Percentiles rank a stretch among this genome's conserved stretches.
phyloP scores from a whole-genome alignment of 2,888 invertebrate genomes.

The Tenthredo scrophulariae region DNA sequence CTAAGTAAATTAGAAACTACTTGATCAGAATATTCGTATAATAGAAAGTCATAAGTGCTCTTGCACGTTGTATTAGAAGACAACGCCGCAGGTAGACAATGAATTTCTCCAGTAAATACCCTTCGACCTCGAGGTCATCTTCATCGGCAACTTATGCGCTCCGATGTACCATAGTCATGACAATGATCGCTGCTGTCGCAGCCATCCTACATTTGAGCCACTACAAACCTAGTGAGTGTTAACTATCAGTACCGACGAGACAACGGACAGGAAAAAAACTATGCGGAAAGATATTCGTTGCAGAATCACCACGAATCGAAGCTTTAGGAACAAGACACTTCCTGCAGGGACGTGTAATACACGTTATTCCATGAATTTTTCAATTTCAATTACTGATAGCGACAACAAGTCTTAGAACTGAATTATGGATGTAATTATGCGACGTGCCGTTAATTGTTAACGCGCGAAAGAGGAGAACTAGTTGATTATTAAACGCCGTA shows the following conservation, averaged over 20 bases:
- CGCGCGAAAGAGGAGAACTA: not conserved
- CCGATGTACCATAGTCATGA: conserved; percentile 68
- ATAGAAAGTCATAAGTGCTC: conserved; percentile 49
- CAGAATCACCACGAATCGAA: not conserved
- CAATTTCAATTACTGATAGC: not conserved
- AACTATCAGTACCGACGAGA: not conserved
- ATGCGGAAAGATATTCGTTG: not conserved
- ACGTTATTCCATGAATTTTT: not conserved
- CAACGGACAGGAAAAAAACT: not conserved
- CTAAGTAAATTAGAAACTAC: conserved; percentile 40
- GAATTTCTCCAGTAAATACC: conserved; percentile 58
- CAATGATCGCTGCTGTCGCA: conserved; percentile 72
- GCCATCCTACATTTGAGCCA: conserved; percentile 74
- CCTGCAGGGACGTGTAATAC: not conserved
- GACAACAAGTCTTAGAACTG: not conserved
- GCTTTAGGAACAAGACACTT: not conserved
- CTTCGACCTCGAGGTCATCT: conserved; percentile 54
- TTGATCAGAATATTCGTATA: not conserved
- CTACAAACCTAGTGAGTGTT: conserved; percentile 74
- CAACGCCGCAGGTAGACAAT: conserved; percentile 68
- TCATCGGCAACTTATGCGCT: conserved; percentile 66
- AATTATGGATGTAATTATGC: not conserved
- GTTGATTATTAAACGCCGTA: not conserved
- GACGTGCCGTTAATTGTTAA: not conserved
- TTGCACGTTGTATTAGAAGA: conserved; percentile 64